Evolutionary conservation across 2,113 vertebrate species (phyloP).

Genomic region (Cololabis saira): DNA sequence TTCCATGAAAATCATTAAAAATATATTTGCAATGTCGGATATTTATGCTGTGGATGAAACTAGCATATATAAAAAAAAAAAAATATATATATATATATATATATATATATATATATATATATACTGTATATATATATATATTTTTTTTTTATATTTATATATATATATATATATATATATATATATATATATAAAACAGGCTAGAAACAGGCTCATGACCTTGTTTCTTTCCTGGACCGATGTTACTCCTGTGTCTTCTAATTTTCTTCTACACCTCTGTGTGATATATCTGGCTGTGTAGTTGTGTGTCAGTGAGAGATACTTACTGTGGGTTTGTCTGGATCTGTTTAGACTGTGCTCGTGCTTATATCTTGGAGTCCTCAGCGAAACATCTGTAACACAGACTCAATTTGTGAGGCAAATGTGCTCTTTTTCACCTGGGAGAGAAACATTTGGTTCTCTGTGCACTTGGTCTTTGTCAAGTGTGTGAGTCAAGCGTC

Average conservation of each 20-base stretch:
- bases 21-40: not conserved
- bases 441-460: slow-evolving; percentile 29
- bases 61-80: not conserved
- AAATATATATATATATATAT: too few relatives aligned
- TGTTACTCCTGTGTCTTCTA: too few relatives aligned
- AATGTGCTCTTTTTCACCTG: slow-evolving; percentile 47
- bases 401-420: slow-evolving; percentile 54
- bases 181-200: too few relatives aligned
- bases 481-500: slow-evolving; percentile 16
- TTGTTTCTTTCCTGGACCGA: not conserved
- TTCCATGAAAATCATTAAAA: not conserved
- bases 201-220: not conserved
- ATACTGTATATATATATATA: too few relatives aligned
- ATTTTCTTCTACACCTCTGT: too few relatives aligned
- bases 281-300: too few relatives aligned
- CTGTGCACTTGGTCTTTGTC: slow-evolving; percentile 30
- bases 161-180: too few relatives aligned
- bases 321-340: slow-evolving; percentile 48
- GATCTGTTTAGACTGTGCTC: slow-evolving; percentile 65
- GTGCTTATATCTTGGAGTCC: slow-evolving; percentile 30
- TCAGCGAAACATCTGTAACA: slow-evolving; percentile 37
- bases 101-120: too few relatives aligned
- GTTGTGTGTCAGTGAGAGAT: slow-evolving; percentile 26
- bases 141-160: too few relatives aligned
- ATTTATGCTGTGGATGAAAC: not conserved